phyloP scores from a whole-genome alignment of 2,888 invertebrate genomes.

The Griposia aprilina region DNA sequence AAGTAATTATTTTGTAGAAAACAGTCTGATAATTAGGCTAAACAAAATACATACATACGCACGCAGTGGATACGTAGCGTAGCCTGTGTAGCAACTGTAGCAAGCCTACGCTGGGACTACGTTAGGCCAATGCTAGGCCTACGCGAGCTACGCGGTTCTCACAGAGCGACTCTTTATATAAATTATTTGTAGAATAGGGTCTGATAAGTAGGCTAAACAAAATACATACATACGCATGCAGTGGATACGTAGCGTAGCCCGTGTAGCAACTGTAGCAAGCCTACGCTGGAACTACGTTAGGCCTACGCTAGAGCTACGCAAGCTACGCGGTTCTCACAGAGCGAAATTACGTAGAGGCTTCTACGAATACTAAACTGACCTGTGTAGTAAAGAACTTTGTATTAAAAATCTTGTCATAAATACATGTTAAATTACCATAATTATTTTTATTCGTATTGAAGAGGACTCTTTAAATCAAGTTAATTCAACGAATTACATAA shows the following conservation, averaged over 20 bases:
- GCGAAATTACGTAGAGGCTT: background rate
- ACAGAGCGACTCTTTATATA: too few relatives aligned
- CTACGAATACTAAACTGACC: too few relatives aligned
- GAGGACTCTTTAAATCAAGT: conserved; percentile 3
- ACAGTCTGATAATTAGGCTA: background rate
- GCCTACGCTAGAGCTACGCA: background rate
- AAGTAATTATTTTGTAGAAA: background rate
- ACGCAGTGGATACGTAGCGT: background rate
- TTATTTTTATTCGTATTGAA: background rate
- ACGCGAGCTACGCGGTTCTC: background rate
- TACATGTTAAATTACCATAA: background rate
- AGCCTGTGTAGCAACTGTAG: background rate
- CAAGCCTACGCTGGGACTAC: conserved; percentile 7
- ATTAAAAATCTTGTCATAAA: background rate
- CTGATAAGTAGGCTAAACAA: background rate
- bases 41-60: background rate
- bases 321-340: background rate
- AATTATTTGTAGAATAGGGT: too few relatives aligned
- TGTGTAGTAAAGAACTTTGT: background rate
- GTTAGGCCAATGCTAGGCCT: too few relatives aligned
- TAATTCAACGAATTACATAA: conserved; percentile 34
- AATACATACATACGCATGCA: background rate
- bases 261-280: conserved; percentile 6
- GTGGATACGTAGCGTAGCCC: background rate
- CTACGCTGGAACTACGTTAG: background rate